phyloP scores from a whole-genome alignment of 2,113 vertebrate species.

The Austrofundulus limnaeus region DNA sequence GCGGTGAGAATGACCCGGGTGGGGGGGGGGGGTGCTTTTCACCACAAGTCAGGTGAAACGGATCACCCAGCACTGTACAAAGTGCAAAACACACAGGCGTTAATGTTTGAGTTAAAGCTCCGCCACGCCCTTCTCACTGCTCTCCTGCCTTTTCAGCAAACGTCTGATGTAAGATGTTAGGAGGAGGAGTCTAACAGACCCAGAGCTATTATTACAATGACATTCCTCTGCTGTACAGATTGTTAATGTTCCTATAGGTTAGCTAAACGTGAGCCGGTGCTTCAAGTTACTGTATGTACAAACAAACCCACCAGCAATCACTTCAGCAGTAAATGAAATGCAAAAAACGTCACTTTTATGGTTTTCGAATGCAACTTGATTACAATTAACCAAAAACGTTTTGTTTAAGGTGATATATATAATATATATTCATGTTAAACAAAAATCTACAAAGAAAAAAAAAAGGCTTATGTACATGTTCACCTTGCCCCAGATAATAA shows the following conservation, averaged over 20 bases:
- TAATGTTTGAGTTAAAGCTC: slow-evolving; percentile 51
- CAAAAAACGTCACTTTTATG: slow-evolving; percentile 70
- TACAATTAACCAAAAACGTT: slow-evolving; percentile 78
- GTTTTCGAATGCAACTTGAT: slow-evolving; percentile 81
- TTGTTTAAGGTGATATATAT: slow-evolving; percentile 84
- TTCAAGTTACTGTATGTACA: slow-evolving; percentile 90
- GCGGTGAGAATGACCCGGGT: background rate
- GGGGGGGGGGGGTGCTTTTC: background rate
- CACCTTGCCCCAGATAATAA: slow-evolving; percentile 60
- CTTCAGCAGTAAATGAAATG: slow-evolving; percentile 85
- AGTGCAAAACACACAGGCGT: slow-evolving; percentile 73
- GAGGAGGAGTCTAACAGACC: slow-evolving; percentile 79
- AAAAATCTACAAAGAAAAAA: slow-evolving; percentile 80
- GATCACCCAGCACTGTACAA: slow-evolving; percentile 66
- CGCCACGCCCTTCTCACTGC: slow-evolving; percentile 12
- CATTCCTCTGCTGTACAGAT: slow-evolving; percentile 94
- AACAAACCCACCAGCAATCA: slow-evolving; percentile 81
- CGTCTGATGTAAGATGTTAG: slow-evolving; percentile 68
- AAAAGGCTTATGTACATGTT: slow-evolving; percentile 92
- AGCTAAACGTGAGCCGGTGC: slow-evolving; percentile 85
- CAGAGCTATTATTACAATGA: slow-evolving; percentile 88
- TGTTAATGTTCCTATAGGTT: slow-evolving; percentile 85
- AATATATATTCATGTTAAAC: slow-evolving; percentile 81
- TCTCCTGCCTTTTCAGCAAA: slow-evolving; percentile 64
- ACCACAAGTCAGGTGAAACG: slow-evolving; percentile 34